These are phyloP conservation scores for Anthopleura xanthogrammica DNA, from an alignment of 92 coral and sea anemone genomes.

Conservation along the genomic window DNA sequence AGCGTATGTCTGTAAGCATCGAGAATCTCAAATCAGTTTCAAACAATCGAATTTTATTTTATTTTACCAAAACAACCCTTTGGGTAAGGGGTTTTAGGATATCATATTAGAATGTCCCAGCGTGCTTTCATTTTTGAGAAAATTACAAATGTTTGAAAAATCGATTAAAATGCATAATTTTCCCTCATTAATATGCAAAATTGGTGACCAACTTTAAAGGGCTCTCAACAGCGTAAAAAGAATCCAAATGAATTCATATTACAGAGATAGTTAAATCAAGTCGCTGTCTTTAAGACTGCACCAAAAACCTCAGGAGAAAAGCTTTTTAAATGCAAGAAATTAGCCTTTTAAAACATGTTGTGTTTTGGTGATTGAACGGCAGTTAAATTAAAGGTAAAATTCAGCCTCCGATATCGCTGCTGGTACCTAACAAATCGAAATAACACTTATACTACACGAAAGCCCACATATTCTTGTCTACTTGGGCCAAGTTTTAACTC, in stretches of 20 bases:
- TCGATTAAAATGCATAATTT: no score
- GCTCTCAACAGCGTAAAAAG: background rate
- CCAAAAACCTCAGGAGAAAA: background rate
- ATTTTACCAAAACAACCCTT: slow-evolving; percentile 23
- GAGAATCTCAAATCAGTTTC: slow-evolving; percentile 17
- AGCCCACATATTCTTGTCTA: slow-evolving; percentile 8
- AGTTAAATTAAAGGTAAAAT: background rate
- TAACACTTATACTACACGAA: background rate
- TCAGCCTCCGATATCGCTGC: slow-evolving; percentile 5
- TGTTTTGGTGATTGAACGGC: background rate
- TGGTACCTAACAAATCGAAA: slow-evolving; percentile 8
- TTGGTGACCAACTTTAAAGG: background rate
- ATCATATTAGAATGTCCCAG: slow-evolving; percentile 20
- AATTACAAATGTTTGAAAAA: no score
- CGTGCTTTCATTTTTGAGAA: background rate
- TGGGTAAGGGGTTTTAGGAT: slow-evolving; percentile 27
- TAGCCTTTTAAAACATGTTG: slow-evolving; percentile 5
- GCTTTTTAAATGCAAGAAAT: background rate
- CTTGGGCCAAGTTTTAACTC: slow-evolving; percentile 5
- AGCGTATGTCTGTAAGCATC: slow-evolving; percentile 24
- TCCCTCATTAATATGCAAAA: background rate
- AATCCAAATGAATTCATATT: slow-evolving; percentile 2
- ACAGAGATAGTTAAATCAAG: background rate
- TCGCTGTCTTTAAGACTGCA: background rate
- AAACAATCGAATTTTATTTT: slow-evolving; percentile 8